Base-by-base conservation (phyloP, 2,888 invertebrate genomes). In the Caenorhabditis sp. region DNA sequence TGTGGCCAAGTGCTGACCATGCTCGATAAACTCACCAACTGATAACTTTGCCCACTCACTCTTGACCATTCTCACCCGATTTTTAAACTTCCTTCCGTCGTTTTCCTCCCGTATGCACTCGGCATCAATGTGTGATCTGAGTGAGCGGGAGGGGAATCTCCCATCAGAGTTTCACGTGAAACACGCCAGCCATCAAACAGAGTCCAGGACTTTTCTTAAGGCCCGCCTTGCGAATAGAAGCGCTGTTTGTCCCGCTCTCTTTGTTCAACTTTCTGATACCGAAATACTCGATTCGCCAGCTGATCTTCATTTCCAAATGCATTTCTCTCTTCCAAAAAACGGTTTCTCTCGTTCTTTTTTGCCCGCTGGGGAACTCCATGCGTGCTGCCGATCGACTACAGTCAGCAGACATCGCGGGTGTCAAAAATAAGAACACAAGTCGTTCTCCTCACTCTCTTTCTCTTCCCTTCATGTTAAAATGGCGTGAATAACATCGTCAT, bases 41-140 rank as follows among this genome's bases (percentile, higher is more conserved):
- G 52, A 59, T 59, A 59, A 61, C 59, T 62, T 45, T 35, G n/a
- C 63, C 63, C 63, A 63, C 63, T 63, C 53, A 26, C n/a, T 30
- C 50, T n/a, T 63, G 62, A 63, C 62, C 62, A 63, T 32, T 41
- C 41, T 39, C 32, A 30, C 22, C 45, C 43, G 41, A 56, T 58
- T 17, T 52, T 35, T 27, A 17, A 2, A 32, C 35, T 48, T 26
- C 22, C 39, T 39, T 24, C 11, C 45, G 20, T 32, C 32, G 17
- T 37, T 13, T 24, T 24, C 4, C 43, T 17, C 20, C 27, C 45
- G 39, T 17, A 45, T 32, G 39, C 20, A 30, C 43, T 22, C n/a
- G n/a, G n/a, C n/a, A n/a, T n/a, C n/a, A n/a, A n/a, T n/a, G n/a
- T n/a, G n/a, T n/a, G n/a, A n/a, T n/a, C n/a, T n/a, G n/a, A n/a